Percentiles rank a stretch among this genome's conserved stretches.
These are phyloP conservation scores for Euplexia lucipara DNA, from an alignment of 2,888 invertebrate species.

Conservation along the genomic window DNA sequence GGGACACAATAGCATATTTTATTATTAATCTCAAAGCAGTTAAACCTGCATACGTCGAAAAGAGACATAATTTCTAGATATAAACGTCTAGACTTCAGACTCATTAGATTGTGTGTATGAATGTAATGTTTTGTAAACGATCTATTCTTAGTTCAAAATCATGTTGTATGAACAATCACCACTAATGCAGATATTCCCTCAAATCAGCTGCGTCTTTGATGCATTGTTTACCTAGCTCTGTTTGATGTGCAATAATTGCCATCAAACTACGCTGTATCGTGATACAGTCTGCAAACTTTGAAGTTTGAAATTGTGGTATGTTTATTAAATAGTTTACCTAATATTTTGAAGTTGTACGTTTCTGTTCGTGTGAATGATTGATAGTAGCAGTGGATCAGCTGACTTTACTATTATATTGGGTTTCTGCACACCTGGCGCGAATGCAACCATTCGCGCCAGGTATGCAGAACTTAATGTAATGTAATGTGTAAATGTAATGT, in stretches of 20 bases:
- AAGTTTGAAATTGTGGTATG: conserved; percentile 10
- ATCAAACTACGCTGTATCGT: conserved; percentile 25
- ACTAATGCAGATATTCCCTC: conserved; percentile 23
- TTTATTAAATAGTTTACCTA: conserved; percentile 8
- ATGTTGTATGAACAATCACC: conserved; percentile 1
- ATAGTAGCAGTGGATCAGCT: neutral
- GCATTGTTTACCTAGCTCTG: conserved; percentile 11
- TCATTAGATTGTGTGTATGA: too few species aligned
- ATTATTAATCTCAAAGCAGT: too few species aligned
- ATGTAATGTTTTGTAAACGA: neutral
- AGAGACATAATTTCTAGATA: too few species aligned
- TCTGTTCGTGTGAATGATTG: conserved; percentile 5
- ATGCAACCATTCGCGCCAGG: too few species aligned
- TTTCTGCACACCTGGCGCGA: neutral
- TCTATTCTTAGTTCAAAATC: conserved; percentile 17
- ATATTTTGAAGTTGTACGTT: conserved; percentile 11
- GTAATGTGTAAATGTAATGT: too few species aligned
- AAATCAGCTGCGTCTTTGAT: conserved; percentile 32
- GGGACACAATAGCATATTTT: too few species aligned
- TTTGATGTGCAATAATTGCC: conserved; percentile 44
- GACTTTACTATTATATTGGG: neutral
- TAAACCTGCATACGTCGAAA: too few species aligned
- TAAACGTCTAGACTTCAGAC: too few species aligned
- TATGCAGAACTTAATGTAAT: too few species aligned
- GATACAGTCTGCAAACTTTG: conserved; percentile 31